Evolutionary conservation across 1,140 invertebrate genomes (phyloP).

Genomic region (Anoplolepis gracilipes): DNA sequence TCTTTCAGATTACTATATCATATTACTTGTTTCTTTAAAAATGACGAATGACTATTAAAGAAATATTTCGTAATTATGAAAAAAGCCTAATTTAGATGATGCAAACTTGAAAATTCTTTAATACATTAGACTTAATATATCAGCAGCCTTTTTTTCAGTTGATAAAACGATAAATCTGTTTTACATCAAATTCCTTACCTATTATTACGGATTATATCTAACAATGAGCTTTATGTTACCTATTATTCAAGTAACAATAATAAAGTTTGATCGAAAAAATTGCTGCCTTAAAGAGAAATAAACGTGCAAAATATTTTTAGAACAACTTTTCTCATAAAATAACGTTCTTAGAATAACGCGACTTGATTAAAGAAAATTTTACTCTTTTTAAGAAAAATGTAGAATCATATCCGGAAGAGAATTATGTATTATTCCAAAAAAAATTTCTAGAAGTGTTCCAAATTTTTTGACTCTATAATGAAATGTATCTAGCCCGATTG

Average conservation of each 20-base stretch:
- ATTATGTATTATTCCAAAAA: too few species aligned
- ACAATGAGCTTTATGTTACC: neutral
- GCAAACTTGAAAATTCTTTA: slow-evolving; percentile 1
- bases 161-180: neutral
- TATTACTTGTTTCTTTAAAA: slow-evolving; percentile 28
- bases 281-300: neutral
- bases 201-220: neutral
- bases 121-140: neutral
- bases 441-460: too few species aligned
- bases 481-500: too few species aligned
- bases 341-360: neutral
- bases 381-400: neutral
- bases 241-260: neutral
- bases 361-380: neutral
- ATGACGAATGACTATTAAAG: neutral
- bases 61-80: slow-evolving; percentile 5
- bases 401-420: too few species aligned
- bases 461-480: too few species aligned
- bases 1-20: too few species aligned
- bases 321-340: neutral
- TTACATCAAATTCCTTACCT: neutral
- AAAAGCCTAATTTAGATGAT: slow-evolving; percentile 23
- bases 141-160: neutral
- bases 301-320: neutral
- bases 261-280: neutral